A percentile compares a stretch with the other conserved stretches of the same genome.
phyloP scores from a whole-genome alignment of 2,888 invertebrate species.

The Scelioninae gen. 2 region DNA sequence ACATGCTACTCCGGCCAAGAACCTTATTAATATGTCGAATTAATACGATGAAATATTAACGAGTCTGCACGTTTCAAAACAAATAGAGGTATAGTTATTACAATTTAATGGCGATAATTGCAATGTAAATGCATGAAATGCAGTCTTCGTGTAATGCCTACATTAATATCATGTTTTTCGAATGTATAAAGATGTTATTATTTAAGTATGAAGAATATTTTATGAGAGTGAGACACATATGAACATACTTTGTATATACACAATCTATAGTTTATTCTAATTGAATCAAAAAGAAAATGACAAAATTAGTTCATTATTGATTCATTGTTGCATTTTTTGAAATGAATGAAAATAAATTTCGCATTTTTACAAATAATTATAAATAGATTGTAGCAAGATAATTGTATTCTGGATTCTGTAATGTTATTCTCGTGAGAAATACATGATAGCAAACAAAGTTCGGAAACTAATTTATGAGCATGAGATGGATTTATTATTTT shows the following conservation, averaged over 20 bases:
- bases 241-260: slow-evolving; percentile 3
- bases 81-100: not conserved
- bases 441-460: too few relatives aligned
- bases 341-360: too few relatives aligned
- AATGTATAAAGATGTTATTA: too few relatives aligned
- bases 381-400: too few relatives aligned
- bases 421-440: too few relatives aligned
- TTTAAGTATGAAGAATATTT: slow-evolving; percentile 12
- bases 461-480: too few relatives aligned
- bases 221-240: slow-evolving; percentile 3
- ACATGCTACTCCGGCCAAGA: slow-evolving; percentile 28
- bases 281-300: not conserved
- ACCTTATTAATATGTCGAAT: slow-evolving; percentile 30
- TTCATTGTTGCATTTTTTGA: too few relatives aligned
- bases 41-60: not conserved
- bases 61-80: not conserved
- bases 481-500: too few relatives aligned
- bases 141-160: not conserved
- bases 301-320: too few relatives aligned
- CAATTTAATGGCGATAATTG: not conserved
- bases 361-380: too few relatives aligned
- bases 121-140: not conserved
- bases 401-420: too few relatives aligned
- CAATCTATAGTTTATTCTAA: not conserved
- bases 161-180: too few relatives aligned